These are phyloP conservation scores for Nebria ingens DNA, from an alignment of 1,140 invertebrate species.

Conservation along the genomic window DNA sequence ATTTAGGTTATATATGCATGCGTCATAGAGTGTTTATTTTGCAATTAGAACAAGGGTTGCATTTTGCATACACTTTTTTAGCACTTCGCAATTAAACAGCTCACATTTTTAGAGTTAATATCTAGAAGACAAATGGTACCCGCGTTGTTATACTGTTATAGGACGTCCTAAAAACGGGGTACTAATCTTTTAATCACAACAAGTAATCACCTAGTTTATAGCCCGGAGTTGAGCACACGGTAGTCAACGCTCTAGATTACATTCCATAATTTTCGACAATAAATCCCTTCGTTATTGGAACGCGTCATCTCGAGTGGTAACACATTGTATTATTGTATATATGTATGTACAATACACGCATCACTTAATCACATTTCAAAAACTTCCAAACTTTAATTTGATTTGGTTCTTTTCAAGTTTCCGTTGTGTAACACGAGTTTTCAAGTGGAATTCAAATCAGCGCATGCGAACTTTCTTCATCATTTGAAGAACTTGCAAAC, in stretches of 20 bases:
- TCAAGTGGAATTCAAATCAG: constrained; percentile 20
- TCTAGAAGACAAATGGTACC: too few relatives aligned
- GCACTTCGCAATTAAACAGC: neutral
- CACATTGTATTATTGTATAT: neutral
- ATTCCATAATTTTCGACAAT: neutral
- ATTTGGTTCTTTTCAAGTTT: too few relatives aligned
- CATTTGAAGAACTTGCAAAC: constrained; percentile 52
- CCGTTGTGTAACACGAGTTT: neutral
- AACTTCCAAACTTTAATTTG: too few relatives aligned
- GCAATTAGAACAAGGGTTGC: neutral
- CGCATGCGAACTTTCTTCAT: constrained; percentile 53
- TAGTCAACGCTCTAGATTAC: neutral
- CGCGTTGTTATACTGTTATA: too few relatives aligned
- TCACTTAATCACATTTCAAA: too few relatives aligned
- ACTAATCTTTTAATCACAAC: neutral
- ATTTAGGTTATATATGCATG: too few relatives aligned
- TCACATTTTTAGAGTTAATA: neutral
- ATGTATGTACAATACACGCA: too few relatives aligned
- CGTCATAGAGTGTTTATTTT: neutral
- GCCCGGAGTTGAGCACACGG: neutral
- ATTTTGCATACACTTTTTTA: neutral
- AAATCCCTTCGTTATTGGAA: neutral
- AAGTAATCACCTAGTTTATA: neutral
- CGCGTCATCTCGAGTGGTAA: neutral
- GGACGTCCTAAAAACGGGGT: neutral